These are phyloP conservation scores for Ochlodes sylvanus DNA, from an alignment of 2,888 invertebrate genomes.

Conservation along the genomic window DNA sequence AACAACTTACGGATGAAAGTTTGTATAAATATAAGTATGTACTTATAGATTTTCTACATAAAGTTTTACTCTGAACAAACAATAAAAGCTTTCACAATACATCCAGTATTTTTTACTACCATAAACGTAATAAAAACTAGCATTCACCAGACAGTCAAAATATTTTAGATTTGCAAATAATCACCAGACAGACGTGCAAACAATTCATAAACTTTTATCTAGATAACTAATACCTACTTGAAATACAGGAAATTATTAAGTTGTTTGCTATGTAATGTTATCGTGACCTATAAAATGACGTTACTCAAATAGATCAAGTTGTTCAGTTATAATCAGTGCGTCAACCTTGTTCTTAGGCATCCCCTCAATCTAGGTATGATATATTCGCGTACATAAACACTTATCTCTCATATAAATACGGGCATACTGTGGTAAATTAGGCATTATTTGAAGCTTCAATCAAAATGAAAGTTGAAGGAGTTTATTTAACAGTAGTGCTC, in stretches of 20 bases:
- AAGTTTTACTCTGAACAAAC: no score
- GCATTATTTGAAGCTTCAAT: neutral
- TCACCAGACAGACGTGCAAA: neutral
- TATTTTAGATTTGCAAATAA: neutral
- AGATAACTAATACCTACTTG: neutral
- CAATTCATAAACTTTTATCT: slow-evolving; percentile 4
- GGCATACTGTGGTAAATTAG: neutral
- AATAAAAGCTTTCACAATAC: no score
- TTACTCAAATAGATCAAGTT: slow-evolving; percentile 4
- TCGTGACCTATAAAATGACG: slow-evolving; percentile 1
- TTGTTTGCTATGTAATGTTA: slow-evolving; percentile 1
- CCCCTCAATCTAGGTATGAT: slow-evolving; percentile 10
- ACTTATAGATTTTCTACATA: no score
- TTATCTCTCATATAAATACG: slow-evolving; percentile 27
- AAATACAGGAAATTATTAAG: slow-evolving; percentile 1
- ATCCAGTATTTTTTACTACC: no score
- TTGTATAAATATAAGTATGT: no score
- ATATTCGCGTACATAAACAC: neutral
- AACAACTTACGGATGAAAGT: no score
- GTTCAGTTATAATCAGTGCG: neutral
- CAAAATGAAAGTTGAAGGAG: slow-evolving; percentile 21
- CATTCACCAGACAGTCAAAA: neutral
- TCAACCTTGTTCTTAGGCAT: slow-evolving; percentile 12
- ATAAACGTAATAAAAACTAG: neutral
- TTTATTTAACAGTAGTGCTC: neutral